phyloP scores from a whole-genome alignment of 2,888 invertebrate genomes.

The Phaedon cochleariae region DNA sequence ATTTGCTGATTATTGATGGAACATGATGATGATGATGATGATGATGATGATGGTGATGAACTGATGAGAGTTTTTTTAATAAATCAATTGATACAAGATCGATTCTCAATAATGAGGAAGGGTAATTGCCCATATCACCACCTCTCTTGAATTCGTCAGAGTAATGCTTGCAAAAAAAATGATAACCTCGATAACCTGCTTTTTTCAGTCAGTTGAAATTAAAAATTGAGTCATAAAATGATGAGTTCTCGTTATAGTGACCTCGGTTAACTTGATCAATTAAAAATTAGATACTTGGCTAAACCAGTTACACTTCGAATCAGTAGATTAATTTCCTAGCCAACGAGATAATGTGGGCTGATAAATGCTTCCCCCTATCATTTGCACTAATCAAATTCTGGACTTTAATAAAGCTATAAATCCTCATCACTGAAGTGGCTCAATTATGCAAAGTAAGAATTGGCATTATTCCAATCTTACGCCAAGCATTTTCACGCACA shows the following conservation, averaged over 20 bases:
- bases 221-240: not conserved
- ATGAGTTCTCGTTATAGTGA: not conserved
- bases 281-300: not conserved
- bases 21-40: too few species aligned
- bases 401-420: slow-evolving; percentile 40
- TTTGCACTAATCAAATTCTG: slow-evolving; percentile 37
- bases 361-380: slow-evolving; percentile 32
- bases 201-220: too few species aligned
- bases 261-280: not conserved
- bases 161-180: too few species aligned
- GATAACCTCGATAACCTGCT: too few species aligned
- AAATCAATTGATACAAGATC: too few species aligned
- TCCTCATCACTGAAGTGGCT: slow-evolving; percentile 35
- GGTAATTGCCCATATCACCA: too few species aligned
- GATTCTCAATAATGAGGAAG: too few species aligned
- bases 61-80: too few species aligned
- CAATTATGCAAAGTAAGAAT: slow-evolving; percentile 37
- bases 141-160: too few species aligned
- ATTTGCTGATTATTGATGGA: too few species aligned
- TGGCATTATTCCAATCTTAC: slow-evolving; percentile 16
- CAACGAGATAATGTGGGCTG: slow-evolving; percentile 29
- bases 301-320: slow-evolving; percentile 17
- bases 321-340: slow-evolving; percentile 25
- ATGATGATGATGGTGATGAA: too few species aligned
- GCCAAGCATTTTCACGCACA: not conserved